These are phyloP conservation scores for Pteropus alecto DNA, from an alignment of 2,113 vertebrate species.

Conservation along the genomic window DNA sequence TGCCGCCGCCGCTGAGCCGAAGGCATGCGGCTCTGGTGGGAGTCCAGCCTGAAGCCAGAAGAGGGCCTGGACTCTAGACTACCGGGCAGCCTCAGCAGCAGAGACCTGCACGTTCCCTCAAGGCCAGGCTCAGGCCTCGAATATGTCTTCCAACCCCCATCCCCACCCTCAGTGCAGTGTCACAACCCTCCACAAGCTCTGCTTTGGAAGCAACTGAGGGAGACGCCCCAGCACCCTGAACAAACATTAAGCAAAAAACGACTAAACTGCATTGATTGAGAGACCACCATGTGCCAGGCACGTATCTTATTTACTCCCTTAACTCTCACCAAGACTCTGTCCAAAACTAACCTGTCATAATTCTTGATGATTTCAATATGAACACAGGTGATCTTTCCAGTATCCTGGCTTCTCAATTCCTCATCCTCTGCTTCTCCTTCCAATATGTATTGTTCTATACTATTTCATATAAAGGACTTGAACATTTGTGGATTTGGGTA, in stretches of 20 bases:
- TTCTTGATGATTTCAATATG: background rate
- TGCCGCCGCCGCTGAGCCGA: constrained; percentile 78
- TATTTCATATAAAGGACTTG: background rate
- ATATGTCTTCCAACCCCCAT: background rate
- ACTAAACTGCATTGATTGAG: background rate
- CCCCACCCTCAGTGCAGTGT: background rate
- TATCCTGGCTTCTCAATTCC: background rate
- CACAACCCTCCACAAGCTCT: background rate
- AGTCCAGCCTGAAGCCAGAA: constrained; percentile 79
- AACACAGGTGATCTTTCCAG: background rate
- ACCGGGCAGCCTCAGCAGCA: background rate
- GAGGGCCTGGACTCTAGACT: constrained; percentile 64
- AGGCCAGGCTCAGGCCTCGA: background rate
- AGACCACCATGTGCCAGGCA: background rate
- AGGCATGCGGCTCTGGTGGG: constrained; percentile 79
- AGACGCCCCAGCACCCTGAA: background rate
- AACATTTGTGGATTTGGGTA: background rate
- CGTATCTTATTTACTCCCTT: background rate
- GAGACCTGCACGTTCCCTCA: background rate
- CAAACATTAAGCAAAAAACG: background rate
- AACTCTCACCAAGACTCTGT: background rate
- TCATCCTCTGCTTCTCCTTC: background rate
- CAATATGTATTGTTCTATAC: background rate
- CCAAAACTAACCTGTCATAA: background rate
- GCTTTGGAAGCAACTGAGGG: background rate